These are phyloP conservation scores for Cossypha polioptera DNA, from an alignment of 2,797 vertebrate species.

Conservation along the genomic window DNA sequence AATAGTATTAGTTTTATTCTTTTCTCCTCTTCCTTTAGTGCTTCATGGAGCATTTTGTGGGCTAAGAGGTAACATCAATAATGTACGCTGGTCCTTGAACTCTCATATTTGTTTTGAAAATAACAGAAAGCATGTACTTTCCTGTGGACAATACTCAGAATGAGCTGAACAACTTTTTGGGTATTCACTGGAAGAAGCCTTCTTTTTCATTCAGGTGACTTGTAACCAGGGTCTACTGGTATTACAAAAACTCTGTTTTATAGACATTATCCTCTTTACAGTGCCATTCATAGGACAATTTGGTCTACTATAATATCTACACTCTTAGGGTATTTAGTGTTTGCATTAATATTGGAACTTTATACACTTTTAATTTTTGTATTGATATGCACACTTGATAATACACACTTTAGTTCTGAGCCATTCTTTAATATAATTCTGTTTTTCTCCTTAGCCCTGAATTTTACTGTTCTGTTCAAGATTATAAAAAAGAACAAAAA, in stretches of 20 bases:
- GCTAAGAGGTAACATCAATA: neutral
- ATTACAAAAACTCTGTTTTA: neutral
- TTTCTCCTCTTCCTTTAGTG: neutral
- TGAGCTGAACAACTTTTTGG: neutral
- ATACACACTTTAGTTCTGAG: neutral
- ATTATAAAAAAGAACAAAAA: neutral
- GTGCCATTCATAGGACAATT: neutral
- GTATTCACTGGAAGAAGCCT: neutral
- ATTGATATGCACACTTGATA: neutral
- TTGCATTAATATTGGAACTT: neutral
- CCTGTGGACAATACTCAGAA: neutral
- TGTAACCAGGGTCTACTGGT: neutral
- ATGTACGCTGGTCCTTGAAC: neutral
- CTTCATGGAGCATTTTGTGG: neutral
- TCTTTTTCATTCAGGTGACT: neutral
- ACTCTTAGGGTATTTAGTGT: neutral
- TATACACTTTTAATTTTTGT: neutral
- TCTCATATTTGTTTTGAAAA: neutral
- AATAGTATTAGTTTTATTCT: neutral
- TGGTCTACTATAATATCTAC: neutral
- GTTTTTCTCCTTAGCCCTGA: neutral
- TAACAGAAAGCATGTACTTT: neutral
- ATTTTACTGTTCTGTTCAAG: neutral
- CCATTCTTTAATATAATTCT: neutral
- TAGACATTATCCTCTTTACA: neutral